Evolutionary conservation across 2,113 vertebrate species (phyloP), one percentile per base, ranked within the genome.

Genomic region (Thunnus maccoyii): DNA sequence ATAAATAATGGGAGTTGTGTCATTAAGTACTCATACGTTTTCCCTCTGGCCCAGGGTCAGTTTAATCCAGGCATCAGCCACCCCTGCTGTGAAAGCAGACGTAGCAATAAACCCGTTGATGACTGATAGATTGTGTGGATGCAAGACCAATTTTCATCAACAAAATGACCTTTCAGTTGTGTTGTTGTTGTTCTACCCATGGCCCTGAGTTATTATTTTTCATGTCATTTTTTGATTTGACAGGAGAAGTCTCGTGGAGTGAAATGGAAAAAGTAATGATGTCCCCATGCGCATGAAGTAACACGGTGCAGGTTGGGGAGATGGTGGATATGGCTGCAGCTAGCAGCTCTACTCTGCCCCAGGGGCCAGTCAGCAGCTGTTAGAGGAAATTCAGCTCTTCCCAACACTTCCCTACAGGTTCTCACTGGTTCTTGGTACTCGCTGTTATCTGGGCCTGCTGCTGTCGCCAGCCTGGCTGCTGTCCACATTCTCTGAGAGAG

Each of bases 181-280:
- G 68, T 55, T 76, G 80, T 73, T 76, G 75, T 82, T 69, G 73
- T 83, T 71, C 50, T 27, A 22, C 68, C 79, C 65, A 52, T 63
- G 25, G 77, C 88, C 76, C 15, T 2, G 46, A 85, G 77, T 91
- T 88, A 88, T 90, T 89, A 80, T 90, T 91, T 88, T 81, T 86
- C 41, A 4, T 89, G 83, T 86, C 72, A 47, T 79, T 80, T 86
- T 83, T 74, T 82, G 65, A 83, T 90, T 85, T 84, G 90, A 91
- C 88, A 88, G 71, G 67, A 81, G 84, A 86, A 80, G 80, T 82
- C 76, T 84, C 4, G 8, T 83, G 68, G 79, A 91, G 80, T 71
- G 78, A 84, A 85, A 87, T 71, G 74, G 80, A 75, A 82, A 90
- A 89, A 80, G 78, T 89, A 92, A 93, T 90, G 88, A 91, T 87